Base-by-base conservation (phyloP, 2,797 vertebrate genomes). In the Sciurus vulgaris region DNA sequence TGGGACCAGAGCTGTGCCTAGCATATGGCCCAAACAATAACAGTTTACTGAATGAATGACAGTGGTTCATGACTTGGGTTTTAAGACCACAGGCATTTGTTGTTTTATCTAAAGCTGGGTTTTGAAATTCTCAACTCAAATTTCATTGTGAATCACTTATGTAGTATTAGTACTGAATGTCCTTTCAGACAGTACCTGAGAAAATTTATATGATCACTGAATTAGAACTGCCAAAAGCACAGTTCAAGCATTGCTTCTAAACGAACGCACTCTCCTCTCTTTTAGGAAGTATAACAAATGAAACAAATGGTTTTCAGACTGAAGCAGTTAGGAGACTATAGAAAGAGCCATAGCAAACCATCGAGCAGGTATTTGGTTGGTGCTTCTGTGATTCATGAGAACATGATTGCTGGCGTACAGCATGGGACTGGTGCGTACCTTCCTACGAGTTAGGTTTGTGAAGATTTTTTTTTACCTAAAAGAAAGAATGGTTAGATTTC, bases 101-200 rank as follows among this genome's bases (percentile, higher is more conserved):
- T 69, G 30, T 38, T 86, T 90, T 79, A 91, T 54, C 33, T 91
- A 41, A 79, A 63, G 30, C 41, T 74, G 41, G 3, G 12, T 22
- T 93, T 69, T 63, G n/a, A 90, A 79, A 89, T 87, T 65, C 33
- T 89, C 24, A 61, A 84, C 20, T 47, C 14, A 51, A 33, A 74
- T 93, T 89, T 89, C 33, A 44, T 54, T 22, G 72, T 41, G 47
- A 69, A 49, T 95, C 54, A 67, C 33, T 93, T 56, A 63, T 90
- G 63, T 26, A 73, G 67, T 38, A 67, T 20, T 86, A 56, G 67
- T 38, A 67, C 15, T 86, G 63, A 85, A 51, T 86, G 38, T 85
- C 61, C 54, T 92, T 92, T 89, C 69, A 74, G 38, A 61, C 8
- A 77, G 17, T 15, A 10, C 54, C 61, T 28, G 35, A 69, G 89